These are phyloP conservation scores for Diceros bicornis DNA, from an alignment of 2,797 vertebrate species.

Conservation along the genomic window DNA sequence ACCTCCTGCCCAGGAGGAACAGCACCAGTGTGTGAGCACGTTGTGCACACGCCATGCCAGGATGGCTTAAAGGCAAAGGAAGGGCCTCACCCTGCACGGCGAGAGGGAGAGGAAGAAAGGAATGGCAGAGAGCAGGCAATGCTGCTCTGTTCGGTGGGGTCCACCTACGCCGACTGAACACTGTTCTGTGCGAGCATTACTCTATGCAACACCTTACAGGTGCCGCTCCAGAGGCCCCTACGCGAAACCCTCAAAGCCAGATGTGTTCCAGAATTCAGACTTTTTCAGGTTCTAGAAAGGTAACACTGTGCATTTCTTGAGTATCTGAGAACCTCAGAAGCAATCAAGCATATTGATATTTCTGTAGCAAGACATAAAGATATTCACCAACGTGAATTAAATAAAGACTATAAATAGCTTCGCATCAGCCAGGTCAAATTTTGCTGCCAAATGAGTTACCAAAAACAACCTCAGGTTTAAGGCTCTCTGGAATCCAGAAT, in stretches of 20 bases:
- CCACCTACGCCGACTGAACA: rapidly evolving
- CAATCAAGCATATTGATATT: not conserved
- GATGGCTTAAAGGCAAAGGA: rapidly evolving
- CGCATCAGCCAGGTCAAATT: not conserved
- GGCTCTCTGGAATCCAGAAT: not conserved
- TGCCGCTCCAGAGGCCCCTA: rapidly evolving
- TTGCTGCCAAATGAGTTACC: not conserved
- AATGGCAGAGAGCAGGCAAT: not conserved
- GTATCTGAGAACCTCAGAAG: not conserved
- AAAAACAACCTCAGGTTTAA: not conserved
- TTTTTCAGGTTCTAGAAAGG: not conserved
- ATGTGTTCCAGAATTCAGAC: not conserved
- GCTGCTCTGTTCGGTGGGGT: not conserved
- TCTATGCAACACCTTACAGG: rapidly evolving
- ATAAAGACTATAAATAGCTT: not conserved
- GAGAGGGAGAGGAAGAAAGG: not conserved
- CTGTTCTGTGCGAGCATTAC: not conserved
- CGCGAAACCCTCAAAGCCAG: not conserved
- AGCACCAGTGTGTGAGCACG: rapidly evolving
- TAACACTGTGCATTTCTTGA: not conserved
- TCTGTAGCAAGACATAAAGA: not conserved
- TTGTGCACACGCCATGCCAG: rapidly evolving
- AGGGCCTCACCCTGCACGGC: rapidly evolving
- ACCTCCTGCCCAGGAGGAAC: not conserved
- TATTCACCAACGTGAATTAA: not conserved